Percentiles rank a stretch among this genome's conserved stretches.
phyloP scores from a whole-genome alignment of 2,113 vertebrate species.

The Labrus mixtus region DNA sequence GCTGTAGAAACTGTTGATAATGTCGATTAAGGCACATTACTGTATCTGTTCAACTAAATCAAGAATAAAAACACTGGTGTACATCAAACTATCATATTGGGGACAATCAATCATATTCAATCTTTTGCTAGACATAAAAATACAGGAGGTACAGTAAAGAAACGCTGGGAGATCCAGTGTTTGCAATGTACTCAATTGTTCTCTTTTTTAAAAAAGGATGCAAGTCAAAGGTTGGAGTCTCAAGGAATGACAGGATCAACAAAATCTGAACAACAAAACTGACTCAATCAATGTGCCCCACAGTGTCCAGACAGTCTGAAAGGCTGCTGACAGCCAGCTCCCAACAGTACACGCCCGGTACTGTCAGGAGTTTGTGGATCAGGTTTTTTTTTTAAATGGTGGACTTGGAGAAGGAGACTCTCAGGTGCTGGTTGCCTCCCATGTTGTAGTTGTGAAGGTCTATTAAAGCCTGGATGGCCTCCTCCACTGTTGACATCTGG shows the following conservation, averaged over 20 bases:
- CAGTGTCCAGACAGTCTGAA: slow-evolving; percentile 86
- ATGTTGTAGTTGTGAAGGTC: slow-evolving; percentile 99
- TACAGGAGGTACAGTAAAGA: slow-evolving; percentile 45
- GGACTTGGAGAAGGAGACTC: slow-evolving; percentile 98
- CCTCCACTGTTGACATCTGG: slow-evolving; percentile 97
- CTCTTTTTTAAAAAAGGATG: slow-evolving; percentile 48
- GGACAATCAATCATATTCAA: slow-evolving; percentile 78
- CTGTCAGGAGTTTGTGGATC: slow-evolving; percentile 1
- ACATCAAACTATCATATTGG: slow-evolving; percentile 75
- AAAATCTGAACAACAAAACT: slow-evolving; percentile 41
- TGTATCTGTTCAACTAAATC: slow-evolving; percentile 83
- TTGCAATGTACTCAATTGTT: slow-evolving; percentile 73
- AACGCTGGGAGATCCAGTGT: slow-evolving; percentile 40
- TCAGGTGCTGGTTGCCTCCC: slow-evolving; percentile 96
- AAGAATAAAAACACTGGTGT: slow-evolving; percentile 74
- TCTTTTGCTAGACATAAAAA: slow-evolving; percentile 79
- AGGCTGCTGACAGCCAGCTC: not conserved
- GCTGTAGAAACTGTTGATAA: slow-evolving; percentile 85
- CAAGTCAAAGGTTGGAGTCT: slow-evolving; percentile 49
- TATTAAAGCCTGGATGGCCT: slow-evolving; percentile 96
- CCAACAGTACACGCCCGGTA: not conserved
- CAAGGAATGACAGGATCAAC: slow-evolving; percentile 78
- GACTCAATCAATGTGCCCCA: slow-evolving; percentile 76
- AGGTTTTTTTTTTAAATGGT: slow-evolving; percentile 85
- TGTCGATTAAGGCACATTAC: slow-evolving; percentile 91